Evolutionary conservation across 2,797 vertebrate species (phyloP).

Genomic region (Pempheris klunzingeri): DNA sequence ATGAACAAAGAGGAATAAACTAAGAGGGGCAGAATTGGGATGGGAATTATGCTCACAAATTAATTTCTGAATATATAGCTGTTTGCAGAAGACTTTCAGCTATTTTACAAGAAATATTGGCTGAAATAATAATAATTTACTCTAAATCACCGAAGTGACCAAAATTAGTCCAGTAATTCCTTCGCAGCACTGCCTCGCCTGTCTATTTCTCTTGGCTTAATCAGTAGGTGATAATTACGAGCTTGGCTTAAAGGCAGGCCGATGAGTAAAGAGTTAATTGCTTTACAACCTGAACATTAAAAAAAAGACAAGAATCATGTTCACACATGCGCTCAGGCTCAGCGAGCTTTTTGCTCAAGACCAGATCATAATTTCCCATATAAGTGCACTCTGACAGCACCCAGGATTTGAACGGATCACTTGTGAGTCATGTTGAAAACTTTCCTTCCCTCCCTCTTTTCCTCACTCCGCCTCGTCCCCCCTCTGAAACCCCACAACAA

Average conservation of each 20-base stretch:
- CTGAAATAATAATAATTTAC: background rate
- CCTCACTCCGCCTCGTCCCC: slow-evolving; percentile 5
- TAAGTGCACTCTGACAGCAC: background rate
- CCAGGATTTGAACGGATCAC: background rate
- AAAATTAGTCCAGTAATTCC: background rate
- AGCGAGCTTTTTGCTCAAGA: background rate
- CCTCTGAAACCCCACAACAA: slow-evolving; percentile 25
- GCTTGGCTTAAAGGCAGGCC: background rate
- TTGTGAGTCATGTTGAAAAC: slow-evolving; percentile 75
- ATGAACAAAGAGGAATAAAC: too few species aligned
- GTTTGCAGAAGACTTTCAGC: background rate
- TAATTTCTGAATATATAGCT: background rate
- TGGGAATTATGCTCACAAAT: background rate
- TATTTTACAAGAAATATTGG: background rate
- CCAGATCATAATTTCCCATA: background rate
- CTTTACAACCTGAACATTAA: background rate
- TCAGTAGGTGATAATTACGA: background rate
- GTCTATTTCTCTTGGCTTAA: background rate
- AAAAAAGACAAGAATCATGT: background rate
- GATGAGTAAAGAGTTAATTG: background rate
- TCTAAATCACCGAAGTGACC: background rate
- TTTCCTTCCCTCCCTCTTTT: slow-evolving; percentile 43
- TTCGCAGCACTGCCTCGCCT: background rate
- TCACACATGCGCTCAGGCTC: background rate
- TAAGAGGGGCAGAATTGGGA: too few species aligned